These are phyloP conservation scores for Seira musarum DNA, from an alignment of 2,888 invertebrate genomes.

Conservation along the genomic window DNA sequence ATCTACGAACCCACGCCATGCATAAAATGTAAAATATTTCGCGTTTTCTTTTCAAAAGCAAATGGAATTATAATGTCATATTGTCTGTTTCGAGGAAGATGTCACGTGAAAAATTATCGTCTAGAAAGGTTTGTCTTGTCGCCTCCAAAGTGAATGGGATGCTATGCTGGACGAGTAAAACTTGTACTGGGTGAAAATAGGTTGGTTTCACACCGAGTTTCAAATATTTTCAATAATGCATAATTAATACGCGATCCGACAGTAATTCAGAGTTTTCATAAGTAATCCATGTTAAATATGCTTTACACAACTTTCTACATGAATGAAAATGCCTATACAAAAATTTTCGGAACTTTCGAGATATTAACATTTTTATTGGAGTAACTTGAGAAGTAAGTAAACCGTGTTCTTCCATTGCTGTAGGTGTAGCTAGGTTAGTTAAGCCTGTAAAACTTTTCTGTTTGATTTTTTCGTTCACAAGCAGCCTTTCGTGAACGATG, in stretches of 20 bases:
- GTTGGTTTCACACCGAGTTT: slow-evolving; percentile 9
- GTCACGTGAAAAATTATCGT: slow-evolving; percentile 53
- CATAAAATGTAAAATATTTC: slow-evolving; percentile 34
- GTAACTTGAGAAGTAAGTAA: too few species aligned
- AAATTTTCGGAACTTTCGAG: too few species aligned
- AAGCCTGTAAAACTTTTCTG: too few species aligned
- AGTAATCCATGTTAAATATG: too few species aligned
- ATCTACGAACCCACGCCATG: background rate
- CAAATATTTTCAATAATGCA: background rate
- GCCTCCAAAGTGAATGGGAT: background rate
- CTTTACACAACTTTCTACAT: too few species aligned
- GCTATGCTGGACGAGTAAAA: slow-evolving; percentile 35
- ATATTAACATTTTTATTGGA: too few species aligned
- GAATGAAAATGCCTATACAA: too few species aligned
- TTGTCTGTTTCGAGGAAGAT: background rate
- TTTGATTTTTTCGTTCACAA: too few species aligned
- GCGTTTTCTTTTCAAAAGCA: slow-evolving; percentile 10
- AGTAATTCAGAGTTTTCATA: background rate
- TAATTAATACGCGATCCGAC: slow-evolving; percentile 1
- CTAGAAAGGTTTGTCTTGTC: slow-evolving; percentile 33
- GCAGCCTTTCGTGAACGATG: too few species aligned
- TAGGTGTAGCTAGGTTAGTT: too few species aligned
- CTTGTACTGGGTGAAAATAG: slow-evolving; percentile 35
- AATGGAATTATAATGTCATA: background rate
- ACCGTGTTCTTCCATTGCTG: too few species aligned